These are phyloP conservation scores for Nanorana parkeri DNA, from an alignment of 2,113 vertebrate species.

Conservation along the genomic window DNA sequence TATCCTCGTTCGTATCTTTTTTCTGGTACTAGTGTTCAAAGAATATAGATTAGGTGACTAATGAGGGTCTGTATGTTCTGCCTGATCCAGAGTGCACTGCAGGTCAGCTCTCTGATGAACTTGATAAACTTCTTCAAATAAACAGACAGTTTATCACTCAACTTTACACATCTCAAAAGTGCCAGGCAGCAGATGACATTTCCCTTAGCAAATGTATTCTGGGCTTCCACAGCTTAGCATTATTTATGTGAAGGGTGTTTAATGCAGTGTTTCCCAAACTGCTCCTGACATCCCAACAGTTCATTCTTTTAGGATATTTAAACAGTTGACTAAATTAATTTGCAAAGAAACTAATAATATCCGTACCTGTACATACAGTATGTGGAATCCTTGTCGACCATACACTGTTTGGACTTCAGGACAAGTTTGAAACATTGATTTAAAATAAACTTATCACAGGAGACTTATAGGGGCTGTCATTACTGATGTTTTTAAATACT, in stretches of 20 bases:
- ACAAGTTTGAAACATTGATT: no score
- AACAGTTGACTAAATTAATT: no score
- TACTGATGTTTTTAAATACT: no score
- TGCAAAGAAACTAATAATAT: no score
- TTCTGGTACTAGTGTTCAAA: constrained; percentile 16
- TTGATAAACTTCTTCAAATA: neutral
- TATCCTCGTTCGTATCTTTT: neutral
- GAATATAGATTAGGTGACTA: constrained; percentile 22
- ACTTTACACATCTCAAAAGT: neutral
- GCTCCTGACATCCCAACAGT: no score
- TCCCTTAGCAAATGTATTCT: neutral
- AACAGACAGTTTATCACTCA: constrained; percentile 1
- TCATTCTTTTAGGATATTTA: no score
- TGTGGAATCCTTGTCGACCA: no score
- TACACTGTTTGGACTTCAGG: no score
- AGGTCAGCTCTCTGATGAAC: neutral
- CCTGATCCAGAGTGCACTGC: neutral
- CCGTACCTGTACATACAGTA: no score
- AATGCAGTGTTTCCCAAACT: no score
- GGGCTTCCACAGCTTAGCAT: neutral
- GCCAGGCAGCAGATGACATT: neutral
- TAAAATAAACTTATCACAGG: no score
- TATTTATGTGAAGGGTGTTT: neutral
- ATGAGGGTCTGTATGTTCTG: constrained; percentile 20
- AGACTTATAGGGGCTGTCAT: no score